Conservation (phyloP, 2,113 vertebrate genomes). For the Sialia sialis region DNA sequence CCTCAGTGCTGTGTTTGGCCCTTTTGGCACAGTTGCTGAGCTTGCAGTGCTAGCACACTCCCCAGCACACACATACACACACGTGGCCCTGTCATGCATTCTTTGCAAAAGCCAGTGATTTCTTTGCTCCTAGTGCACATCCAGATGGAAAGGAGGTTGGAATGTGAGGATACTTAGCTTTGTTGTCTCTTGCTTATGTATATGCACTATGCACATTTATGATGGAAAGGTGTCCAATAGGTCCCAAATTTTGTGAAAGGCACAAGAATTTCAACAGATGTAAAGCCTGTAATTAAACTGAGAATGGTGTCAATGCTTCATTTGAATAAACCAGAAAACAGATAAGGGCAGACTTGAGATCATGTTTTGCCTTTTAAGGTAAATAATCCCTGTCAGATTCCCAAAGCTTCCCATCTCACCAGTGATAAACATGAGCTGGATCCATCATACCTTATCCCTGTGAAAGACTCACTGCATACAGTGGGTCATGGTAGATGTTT, state of each 20-base stretch:
- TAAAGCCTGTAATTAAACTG: neutral
- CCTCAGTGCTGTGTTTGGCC: neutral
- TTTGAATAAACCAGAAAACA: neutral
- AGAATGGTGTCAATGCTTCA: neutral
- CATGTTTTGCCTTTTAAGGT: slow-evolving; percentile 26
- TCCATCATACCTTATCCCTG: neutral
- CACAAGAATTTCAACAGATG: neutral
- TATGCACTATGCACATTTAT: neutral
- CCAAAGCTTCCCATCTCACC: neutral
- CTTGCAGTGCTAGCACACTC: neutral
- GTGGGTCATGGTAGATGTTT: neutral
- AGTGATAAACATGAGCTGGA: neutral
- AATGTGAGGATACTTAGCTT: neutral
- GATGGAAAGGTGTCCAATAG: neutral
- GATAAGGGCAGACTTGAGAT: neutral
- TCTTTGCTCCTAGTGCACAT: neutral
- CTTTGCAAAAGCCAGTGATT: neutral
- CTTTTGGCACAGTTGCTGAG: neutral
- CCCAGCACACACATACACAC: too few relatives aligned
- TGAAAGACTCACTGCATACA: neutral
- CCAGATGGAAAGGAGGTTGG: neutral
- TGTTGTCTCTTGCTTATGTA: neutral
- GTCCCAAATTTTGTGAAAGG: neutral
- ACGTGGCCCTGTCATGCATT: neutral
- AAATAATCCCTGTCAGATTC: neutral